Base-by-base conservation (phyloP, 2,113 vertebrate genomes). In the Chamaea fasciata region DNA sequence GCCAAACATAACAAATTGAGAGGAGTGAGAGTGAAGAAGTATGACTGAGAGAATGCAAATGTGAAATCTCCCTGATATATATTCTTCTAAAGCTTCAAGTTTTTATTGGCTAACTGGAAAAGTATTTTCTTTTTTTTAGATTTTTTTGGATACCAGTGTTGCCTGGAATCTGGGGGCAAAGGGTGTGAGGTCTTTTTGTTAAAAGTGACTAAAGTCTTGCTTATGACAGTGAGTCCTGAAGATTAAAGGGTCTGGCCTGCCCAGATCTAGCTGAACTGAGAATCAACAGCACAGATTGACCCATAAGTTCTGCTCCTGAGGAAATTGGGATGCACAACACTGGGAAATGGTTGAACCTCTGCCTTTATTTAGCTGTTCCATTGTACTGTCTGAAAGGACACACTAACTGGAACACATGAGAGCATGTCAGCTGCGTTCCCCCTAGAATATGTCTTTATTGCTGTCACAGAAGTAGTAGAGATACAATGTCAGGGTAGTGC, bases 1-100 rank as follows among this genome's bases (percentile, higher is more conserved):
- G 90, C 94, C 95, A 97, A 96, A 95, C 37, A 78, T 68, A 96
- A 96, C 68, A 93, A 86, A 75, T 24, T 49, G 75, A 90, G 71
- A 77, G 42, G 56, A 67, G 31, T 0, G 0, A 87, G 79, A 53
- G 49, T 68, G 69, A 82, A 83, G 78, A 91, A 93, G 84, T 59
- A 41, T 30, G 82, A 76, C 62, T 47, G 42, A 89, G n/a, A 91
- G 59, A 96, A 89, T 33, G 31, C 19, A 90, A 86, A 83, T 41
- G 3, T 53, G 23, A 89, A 97, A 82, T 95, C 49, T 71, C 60
- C 18, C 22, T 92, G 59, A 88, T 83, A 92, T 46, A 71, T 53
- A 83, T 75, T 90, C 23, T 52, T 41, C 82, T 81, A 63, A 92
- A 92, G 24, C 22, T 64, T 86, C 55, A 52, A 56, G 59, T 63